Evolutionary conservation across 2,113 vertebrate species (phyloP).

Genomic region (Hypanus sabinus): DNA sequence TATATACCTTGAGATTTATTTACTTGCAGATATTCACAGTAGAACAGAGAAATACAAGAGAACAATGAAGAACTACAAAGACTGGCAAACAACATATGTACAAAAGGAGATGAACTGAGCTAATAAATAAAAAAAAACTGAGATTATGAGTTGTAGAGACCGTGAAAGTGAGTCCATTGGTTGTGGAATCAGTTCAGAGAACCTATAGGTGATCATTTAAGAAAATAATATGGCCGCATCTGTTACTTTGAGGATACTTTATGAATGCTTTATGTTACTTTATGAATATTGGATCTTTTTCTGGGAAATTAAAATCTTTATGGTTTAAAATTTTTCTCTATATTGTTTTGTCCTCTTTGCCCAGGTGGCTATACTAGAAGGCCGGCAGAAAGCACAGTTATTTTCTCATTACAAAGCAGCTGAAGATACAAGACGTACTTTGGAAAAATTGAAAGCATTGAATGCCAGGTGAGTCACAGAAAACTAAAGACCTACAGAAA

Average conservation of each 20-base stretch:
- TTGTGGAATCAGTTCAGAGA: no score
- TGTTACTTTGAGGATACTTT: neutral
- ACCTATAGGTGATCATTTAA: neutral
- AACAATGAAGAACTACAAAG: no score
- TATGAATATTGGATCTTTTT: neutral
- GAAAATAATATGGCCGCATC: neutral
- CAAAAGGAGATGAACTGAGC: no score
- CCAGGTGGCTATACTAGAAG: constrained; percentile 57
- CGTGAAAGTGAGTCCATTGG: no score
- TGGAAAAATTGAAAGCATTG: constrained; percentile 45
- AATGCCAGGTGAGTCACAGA: neutral
- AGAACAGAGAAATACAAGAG: no score
- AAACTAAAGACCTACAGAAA: no score
- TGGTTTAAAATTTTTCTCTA: neutral
- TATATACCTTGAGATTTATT: no score
- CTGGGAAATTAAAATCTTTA: neutral
- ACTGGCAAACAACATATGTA: no score
- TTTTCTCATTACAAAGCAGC: constrained; percentile 44
- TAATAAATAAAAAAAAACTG: no score
- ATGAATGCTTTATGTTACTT: no score
- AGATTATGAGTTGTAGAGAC: no score
- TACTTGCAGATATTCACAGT: no score
- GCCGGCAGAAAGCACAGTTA: constrained; percentile 48
- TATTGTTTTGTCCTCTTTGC: neutral
- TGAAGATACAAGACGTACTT: constrained; percentile 46